phyloP scores from a whole-genome alignment of 2,113 vertebrate genomes.

The Trematocara stigmaticum region DNA sequence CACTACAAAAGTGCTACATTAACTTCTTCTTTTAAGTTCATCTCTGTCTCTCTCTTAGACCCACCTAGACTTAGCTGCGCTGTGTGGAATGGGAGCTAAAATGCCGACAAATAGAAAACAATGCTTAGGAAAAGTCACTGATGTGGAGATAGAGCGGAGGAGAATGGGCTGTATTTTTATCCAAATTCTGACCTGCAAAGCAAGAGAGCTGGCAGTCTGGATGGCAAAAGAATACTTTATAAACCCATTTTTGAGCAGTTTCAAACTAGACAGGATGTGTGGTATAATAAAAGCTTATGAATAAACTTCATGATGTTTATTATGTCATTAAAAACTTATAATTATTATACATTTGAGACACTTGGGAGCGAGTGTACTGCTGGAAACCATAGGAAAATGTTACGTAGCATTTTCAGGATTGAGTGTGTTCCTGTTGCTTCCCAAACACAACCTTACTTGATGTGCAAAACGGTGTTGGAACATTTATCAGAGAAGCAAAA shows the following conservation, averaged over 20 bases:
- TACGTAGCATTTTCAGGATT: background rate
- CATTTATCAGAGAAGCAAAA: background rate
- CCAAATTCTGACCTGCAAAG: slow-evolving; percentile 4
- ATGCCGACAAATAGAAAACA: slow-evolving; percentile 17
- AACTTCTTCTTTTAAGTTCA: background rate
- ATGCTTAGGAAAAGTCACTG: background rate
- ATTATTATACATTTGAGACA: background rate
- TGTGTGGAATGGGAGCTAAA: slow-evolving; percentile 13
- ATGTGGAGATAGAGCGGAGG: background rate
- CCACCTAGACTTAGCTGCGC: slow-evolving; percentile 35
- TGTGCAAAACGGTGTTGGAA: background rate
- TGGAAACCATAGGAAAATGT: background rate
- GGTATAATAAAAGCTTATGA: background rate
- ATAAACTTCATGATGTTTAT: background rate
- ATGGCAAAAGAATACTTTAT: background rate
- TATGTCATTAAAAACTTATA: background rate
- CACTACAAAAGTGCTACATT: background rate
- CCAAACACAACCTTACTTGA: background rate
- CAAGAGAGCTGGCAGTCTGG: background rate
- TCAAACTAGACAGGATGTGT: background rate
- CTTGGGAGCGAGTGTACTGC: background rate
- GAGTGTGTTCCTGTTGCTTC: background rate
- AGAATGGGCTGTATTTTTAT: slow-evolving; percentile 4
- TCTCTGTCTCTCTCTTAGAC: background rate
- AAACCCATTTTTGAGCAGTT: background rate